Percentiles rank a stretch among this genome's conserved stretches.
Conservation (phyloP, 2,888 invertebrate species). For the Parnassius smintheus region DNA sequence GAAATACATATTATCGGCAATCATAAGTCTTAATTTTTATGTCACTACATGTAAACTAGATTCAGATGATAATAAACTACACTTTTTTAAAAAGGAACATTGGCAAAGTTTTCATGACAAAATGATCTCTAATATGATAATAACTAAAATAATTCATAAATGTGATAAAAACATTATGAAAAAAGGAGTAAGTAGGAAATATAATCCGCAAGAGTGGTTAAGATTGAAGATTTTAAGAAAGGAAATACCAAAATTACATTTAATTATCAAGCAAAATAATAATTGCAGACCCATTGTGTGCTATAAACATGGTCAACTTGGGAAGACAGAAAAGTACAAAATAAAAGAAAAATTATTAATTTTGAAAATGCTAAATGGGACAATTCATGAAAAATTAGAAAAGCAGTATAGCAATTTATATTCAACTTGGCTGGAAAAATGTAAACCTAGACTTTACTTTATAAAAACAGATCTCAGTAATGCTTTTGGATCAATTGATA, state of each 20-base stretch:
- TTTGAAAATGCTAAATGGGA: constrained; percentile 50
- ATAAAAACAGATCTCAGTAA: constrained; percentile 72
- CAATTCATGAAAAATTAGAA: constrained; percentile 50
- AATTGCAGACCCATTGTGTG: constrained; percentile 67
- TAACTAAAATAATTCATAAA: constrained; percentile 53
- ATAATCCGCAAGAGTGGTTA: constrained; percentile 40
- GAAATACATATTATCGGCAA: constrained; percentile 56
- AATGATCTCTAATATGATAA: constrained; percentile 55
- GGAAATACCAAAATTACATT: constrained; percentile 62
- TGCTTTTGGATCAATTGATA: constrained; percentile 75
- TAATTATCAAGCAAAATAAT: constrained; percentile 61
- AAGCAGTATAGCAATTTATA: constrained; percentile 48
- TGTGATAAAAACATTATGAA: constrained; percentile 45
- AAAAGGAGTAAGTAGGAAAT: constrained; percentile 46
- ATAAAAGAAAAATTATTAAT: constrained; percentile 59
- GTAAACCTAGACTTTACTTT: constrained; percentile 68
- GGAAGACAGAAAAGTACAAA: constrained; percentile 52
- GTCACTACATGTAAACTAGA: constrained; percentile 69
- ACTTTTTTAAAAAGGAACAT: constrained; percentile 65
- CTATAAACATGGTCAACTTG: constrained; percentile 52
- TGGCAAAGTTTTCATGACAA: constrained; percentile 75
- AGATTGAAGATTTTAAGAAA: constrained; percentile 48
- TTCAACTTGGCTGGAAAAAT: constrained; percentile 51
- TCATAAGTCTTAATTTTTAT: constrained; percentile 67
- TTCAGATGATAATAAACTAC: constrained; percentile 65